Percentiles rank a stretch among this genome's conserved stretches.
phyloP scores from a whole-genome alignment of 2,888 invertebrate species.

The Eledone cirrhosa region DNA sequence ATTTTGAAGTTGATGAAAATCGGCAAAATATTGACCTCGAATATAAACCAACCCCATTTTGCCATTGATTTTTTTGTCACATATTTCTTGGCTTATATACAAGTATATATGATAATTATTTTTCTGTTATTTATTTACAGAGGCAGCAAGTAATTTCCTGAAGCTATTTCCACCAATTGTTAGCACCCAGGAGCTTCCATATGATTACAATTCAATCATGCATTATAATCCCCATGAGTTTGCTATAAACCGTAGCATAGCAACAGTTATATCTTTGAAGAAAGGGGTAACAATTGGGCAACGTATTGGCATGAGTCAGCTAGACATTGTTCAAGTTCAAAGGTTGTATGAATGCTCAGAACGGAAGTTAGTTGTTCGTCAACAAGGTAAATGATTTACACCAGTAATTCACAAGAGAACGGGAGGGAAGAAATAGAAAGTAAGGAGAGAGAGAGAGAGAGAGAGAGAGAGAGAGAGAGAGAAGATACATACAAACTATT shows the following conservation, averaged over 20 bases:
- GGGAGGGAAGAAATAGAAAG: too few relatives aligned
- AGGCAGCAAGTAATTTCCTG: constrained; percentile 47
- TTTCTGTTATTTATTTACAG: constrained; percentile 32
- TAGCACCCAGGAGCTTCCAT: constrained; percentile 68
- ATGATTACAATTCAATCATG: constrained; percentile 83
- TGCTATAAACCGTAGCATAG: constrained; percentile 66
- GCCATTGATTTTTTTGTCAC: too few relatives aligned
- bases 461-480: too few relatives aligned
- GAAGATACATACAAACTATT: too few relatives aligned
- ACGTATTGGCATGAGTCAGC: constrained; percentile 63
- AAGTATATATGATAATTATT: too few relatives aligned
- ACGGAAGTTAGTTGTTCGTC: constrained; percentile 4
- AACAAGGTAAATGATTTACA: too few relatives aligned
- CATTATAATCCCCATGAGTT: constrained; percentile 74
- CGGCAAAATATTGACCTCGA: too few relatives aligned
- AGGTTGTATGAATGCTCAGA: constrained; percentile 63
- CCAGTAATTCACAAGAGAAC: too few relatives aligned
- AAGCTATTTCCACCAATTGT: constrained; percentile 41
- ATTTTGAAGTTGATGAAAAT: too few relatives aligned
- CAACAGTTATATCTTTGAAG: constrained; percentile 68
- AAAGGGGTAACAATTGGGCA: constrained; percentile 72
- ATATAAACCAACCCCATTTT: too few relatives aligned
- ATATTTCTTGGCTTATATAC: too few relatives aligned
- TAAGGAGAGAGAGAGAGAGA: too few relatives aligned
- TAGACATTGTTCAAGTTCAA: constrained; percentile 65